These are phyloP conservation scores for Brachionus manjavacas DNA, from an alignment of 1,140 invertebrate genomes.

Conservation along the genomic window DNA sequence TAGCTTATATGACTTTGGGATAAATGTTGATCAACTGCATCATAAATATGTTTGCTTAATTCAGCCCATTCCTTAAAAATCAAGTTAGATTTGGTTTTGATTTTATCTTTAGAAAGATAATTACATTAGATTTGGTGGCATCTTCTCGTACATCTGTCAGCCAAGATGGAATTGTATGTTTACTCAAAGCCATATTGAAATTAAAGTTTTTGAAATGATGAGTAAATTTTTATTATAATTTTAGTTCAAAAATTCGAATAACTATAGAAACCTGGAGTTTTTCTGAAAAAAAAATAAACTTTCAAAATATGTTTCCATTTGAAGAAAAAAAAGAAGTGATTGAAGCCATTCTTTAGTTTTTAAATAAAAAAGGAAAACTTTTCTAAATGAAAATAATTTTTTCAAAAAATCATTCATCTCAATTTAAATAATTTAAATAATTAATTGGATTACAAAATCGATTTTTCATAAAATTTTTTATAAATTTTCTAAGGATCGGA, in stretches of 20 bases:
- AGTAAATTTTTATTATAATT: background rate
- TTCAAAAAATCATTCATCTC: too few species aligned
- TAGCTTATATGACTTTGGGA: slow-evolving; percentile 33
- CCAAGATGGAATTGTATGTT: slow-evolving; percentile 30
- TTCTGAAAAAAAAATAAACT: background rate
- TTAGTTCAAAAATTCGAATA: background rate
- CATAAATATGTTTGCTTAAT: slow-evolving; percentile 29
- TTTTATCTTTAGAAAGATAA: background rate
- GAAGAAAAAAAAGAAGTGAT: background rate
- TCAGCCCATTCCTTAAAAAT: slow-evolving; percentile 35
- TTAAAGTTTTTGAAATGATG: background rate
- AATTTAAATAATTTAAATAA: too few species aligned
- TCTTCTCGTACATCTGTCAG: slow-evolving; percentile 4
- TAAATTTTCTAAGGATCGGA: too few species aligned
- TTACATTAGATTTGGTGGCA: slow-evolving; percentile 17
- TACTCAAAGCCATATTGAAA: slow-evolving; percentile 6
- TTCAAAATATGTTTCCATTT: background rate
- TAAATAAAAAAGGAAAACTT: too few species aligned
- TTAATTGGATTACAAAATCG: too few species aligned
- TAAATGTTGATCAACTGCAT: slow-evolving; percentile 42
- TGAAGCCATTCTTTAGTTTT: background rate
- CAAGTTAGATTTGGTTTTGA: background rate
- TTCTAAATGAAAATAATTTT: too few species aligned
- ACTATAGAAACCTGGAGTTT: background rate
- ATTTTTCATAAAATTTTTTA: too few species aligned